Conservation (phyloP, 2,888 invertebrate species). For the Noctua janthina region DNA sequence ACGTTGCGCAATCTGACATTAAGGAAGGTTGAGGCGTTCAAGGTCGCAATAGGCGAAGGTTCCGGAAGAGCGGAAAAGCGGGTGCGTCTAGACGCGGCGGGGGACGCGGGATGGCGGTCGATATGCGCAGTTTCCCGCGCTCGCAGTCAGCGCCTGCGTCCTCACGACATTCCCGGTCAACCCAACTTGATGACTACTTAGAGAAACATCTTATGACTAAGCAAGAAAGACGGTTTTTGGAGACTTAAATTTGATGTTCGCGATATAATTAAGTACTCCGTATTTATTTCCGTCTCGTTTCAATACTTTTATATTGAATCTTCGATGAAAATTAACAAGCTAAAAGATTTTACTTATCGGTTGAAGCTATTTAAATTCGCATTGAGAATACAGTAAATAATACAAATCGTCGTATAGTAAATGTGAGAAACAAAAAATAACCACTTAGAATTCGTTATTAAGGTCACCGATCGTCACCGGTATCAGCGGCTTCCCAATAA, state of each 20-base stretch:
- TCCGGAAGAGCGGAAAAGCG: constrained; percentile 88
- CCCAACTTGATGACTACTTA: constrained; percentile 79
- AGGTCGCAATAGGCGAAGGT: constrained; percentile 88
- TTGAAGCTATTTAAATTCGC: constrained; percentile 22
- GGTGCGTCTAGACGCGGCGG: constrained; percentile 89
- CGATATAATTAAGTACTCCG: neutral
- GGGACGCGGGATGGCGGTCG: constrained; percentile 85
- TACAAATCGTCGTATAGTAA: constrained; percentile 29
- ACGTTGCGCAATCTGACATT: constrained; percentile 86
- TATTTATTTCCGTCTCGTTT: neutral
- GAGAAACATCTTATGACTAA: constrained; percentile 67
- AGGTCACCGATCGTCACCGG: constrained; percentile 62
- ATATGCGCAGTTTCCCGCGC: constrained; percentile 90
- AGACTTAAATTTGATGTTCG: constrained; percentile 1
- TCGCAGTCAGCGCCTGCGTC: constrained; percentile 86
- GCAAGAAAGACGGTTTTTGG: constrained; percentile 35
- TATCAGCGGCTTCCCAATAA: constrained; percentile 70
- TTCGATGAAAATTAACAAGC: constrained; percentile 10
- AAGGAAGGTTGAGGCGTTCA: constrained; percentile 89
- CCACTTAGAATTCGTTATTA: constrained; percentile 51
- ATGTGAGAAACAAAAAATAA: constrained; percentile 51
- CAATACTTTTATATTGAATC: neutral
- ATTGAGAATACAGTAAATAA: constrained; percentile 8
- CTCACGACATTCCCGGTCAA: constrained; percentile 76
- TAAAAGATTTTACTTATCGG: neutral